Percentiles rank a stretch among this genome's conserved stretches.
These are phyloP conservation scores for Nomada flava DNA, from an alignment of 2,888 invertebrate genomes.

Conservation along the genomic window DNA sequence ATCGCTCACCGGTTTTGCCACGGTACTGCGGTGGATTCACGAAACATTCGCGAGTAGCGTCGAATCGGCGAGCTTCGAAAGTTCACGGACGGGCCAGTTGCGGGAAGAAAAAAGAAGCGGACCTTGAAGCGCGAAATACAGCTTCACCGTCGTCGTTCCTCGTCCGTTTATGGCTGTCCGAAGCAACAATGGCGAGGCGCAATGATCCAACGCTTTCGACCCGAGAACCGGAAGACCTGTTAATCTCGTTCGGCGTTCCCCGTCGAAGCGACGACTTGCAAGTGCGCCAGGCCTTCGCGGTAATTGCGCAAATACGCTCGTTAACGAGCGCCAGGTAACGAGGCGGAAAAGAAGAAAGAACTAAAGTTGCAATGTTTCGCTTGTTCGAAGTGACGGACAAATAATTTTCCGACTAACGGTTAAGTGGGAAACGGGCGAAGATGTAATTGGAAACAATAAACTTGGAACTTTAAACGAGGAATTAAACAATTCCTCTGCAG, in stretches of 20 bases:
- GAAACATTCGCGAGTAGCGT: constrained; percentile 28
- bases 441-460: not conserved
- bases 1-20: constrained; percentile 26
- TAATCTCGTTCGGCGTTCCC: constrained; percentile 54
- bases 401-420: constrained; percentile 8
- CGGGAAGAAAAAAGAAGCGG: not conserved
- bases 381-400: constrained; percentile 12
- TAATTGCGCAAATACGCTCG: constrained; percentile 65
- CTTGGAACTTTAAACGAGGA: too few species aligned
- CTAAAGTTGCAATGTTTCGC: constrained; percentile 6
- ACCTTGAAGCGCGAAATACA: constrained; percentile 7
- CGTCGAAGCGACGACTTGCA: constrained; percentile 41
- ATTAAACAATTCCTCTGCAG: not conserved
- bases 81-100: not conserved
- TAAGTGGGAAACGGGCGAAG: not conserved
- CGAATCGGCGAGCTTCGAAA: constrained; percentile 23
- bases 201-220: constrained; percentile 16
- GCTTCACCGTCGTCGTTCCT: constrained; percentile 7
- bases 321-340: constrained; percentile 33
- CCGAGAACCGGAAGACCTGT: constrained; percentile 24
- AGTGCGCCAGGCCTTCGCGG: constrained; percentile 32
- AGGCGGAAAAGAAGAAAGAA: not conserved
- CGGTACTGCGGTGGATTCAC: constrained; percentile 41
- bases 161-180: not conserved
- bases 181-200: constrained; percentile 10